phyloP scores from a whole-genome alignment of 2,113 vertebrate species.

The Mixornis gularis region DNA sequence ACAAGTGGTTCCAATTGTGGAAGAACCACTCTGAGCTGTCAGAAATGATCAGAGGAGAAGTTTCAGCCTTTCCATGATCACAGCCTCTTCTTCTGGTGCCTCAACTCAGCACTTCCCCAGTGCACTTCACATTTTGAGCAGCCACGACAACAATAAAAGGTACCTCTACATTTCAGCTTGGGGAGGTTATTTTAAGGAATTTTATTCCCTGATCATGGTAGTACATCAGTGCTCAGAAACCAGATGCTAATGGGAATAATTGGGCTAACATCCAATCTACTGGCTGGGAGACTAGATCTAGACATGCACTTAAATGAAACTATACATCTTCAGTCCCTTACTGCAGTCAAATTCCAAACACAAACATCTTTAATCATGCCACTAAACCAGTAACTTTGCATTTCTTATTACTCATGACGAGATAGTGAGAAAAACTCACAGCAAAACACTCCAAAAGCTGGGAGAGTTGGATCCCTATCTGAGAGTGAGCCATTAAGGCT shows the following conservation, averaged over 20 bases:
- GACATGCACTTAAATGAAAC: neutral
- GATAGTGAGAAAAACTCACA: neutral
- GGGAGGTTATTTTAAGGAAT: slow-evolving; percentile 2
- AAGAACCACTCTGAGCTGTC: slow-evolving; percentile 62
- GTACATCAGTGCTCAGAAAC: neutral
- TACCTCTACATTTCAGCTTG: neutral
- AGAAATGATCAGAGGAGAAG: slow-evolving; percentile 61
- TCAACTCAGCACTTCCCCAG: slow-evolving; percentile 30
- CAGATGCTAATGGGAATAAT: slow-evolving; percentile 41
- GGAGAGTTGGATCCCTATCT: neutral
- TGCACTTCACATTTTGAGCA: slow-evolving; percentile 20
- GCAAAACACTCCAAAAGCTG: neutral
- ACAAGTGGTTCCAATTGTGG: slow-evolving; percentile 67
- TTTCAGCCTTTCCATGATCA: slow-evolving; percentile 43
- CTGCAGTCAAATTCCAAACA: neutral
- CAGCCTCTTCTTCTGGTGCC: slow-evolving; percentile 50
- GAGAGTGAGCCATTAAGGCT: neutral
- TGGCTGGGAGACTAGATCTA: neutral
- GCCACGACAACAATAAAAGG: slow-evolving; percentile 6
- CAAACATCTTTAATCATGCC: neutral
- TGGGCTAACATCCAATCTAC: slow-evolving; percentile 5
- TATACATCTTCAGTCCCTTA: neutral
- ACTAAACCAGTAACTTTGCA: neutral
- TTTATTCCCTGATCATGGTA: neutral
- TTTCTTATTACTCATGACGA: neutral